Conservation (phyloP, 1,140 invertebrate species). For the Trypoxylus dichotomus region DNA sequence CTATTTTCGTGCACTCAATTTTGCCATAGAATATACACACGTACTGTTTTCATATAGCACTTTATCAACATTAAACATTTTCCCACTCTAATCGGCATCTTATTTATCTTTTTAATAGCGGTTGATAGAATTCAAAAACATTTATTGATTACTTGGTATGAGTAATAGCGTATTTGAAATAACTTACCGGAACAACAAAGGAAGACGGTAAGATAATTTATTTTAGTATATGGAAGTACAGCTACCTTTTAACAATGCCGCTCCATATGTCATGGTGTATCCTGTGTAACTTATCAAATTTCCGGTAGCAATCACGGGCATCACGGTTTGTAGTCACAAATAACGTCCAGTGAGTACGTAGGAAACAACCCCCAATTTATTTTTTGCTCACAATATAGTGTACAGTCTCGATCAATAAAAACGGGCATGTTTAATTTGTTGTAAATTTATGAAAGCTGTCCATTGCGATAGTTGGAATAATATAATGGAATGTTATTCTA, state of each 20-base stretch:
- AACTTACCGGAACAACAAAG: neutral
- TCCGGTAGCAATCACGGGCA: conserved; percentile 19
- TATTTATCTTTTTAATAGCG: neutral
- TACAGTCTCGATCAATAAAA: no score
- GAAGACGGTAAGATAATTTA: conserved; percentile 6
- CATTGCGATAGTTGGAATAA: no score
- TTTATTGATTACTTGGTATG: no score
- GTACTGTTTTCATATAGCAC: no score
- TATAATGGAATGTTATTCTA: no score
- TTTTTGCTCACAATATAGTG: neutral
- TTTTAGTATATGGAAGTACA: conserved; percentile 3
- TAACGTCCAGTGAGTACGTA: neutral
- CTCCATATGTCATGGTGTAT: conserved; percentile 18
- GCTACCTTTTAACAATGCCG: neutral
- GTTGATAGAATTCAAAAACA: neutral
- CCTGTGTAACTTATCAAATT: conserved; percentile 8
- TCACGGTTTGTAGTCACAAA: conserved; percentile 12
- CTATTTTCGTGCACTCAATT: no score
- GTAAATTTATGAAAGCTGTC: no score
- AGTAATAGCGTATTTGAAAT: neutral
- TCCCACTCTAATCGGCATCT: no score
- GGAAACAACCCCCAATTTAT: conserved; percentile 8
- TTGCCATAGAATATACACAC: no score
- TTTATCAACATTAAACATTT: no score
- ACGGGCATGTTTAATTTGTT: no score